Evolutionary conservation across 53 echinoderm and acorn worm genomes (phyloP).

Genomic region (Luidia sarsii): DNA sequence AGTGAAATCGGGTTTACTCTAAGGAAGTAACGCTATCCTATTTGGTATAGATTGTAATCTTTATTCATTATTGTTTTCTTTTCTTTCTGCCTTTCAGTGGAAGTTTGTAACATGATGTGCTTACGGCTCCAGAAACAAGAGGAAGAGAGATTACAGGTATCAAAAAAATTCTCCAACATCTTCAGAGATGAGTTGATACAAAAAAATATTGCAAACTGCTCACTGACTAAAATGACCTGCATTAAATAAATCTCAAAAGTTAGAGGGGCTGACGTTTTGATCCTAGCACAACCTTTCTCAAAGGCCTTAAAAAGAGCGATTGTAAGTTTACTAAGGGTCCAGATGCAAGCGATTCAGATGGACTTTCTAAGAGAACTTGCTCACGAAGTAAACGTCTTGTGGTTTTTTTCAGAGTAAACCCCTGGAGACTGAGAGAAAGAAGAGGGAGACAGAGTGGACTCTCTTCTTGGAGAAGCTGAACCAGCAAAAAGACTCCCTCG

Average conservation of each 20-base stretch:
- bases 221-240: too few relatives aligned
- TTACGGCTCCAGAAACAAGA: constrained; percentile 61
- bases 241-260: too few relatives aligned
- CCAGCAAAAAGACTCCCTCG: constrained; percentile 67
- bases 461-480: constrained; percentile 66
- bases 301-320: not conserved
- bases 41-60: too few relatives aligned
- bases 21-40: too few relatives aligned
- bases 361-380: not conserved
- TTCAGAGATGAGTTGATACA: too few relatives aligned
- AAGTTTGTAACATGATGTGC: constrained; percentile 65
- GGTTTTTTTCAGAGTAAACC: constrained; percentile 55
- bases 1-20: too few relatives aligned
- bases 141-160: constrained; percentile 65
- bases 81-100: constrained; percentile 43
- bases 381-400: too few relatives aligned
- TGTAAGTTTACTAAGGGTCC: not conserved
- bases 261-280: too few relatives aligned
- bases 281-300: too few relatives aligned
- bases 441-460: constrained; percentile 69
- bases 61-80: not conserved
- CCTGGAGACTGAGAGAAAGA: constrained; percentile 57
- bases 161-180: too few relatives aligned
- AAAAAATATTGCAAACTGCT: too few relatives aligned
- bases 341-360: too few relatives aligned